Base-by-base conservation (phyloP, 2,797 vertebrate genomes). In the Catharus ustulatus region DNA sequence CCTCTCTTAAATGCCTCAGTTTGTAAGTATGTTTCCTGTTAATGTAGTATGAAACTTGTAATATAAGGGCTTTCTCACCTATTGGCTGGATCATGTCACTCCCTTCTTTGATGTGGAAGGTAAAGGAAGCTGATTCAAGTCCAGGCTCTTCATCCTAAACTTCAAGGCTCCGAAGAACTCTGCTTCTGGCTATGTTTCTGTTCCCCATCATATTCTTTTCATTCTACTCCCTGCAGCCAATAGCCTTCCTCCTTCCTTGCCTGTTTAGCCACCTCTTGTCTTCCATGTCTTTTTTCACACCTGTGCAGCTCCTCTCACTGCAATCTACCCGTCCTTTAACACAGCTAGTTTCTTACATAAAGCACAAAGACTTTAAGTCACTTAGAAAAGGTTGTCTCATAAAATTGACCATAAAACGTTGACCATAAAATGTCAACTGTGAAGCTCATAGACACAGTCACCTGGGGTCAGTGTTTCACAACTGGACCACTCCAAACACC, bases 131-230 rank as follows among this genome's bases (percentile, higher is more conserved):
- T 84, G 80, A 94, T 94, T 94, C 91, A 94, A 93, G 62, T 59
- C 67, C 73, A 90, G 36, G 61, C 73, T 94, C 94, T 88, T 94
- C 69, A 90, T 88, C 76, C 54, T 72, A 62, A 90, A 91, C 88
- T 93, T 94, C 87, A 94, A 94, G 89, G 89, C 69, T 90, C 82
- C 66, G 83, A 94, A 91, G 66, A 89, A 66, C 83, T 94, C 87
- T 90, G 82, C 91, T 95, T 62, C 94, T 92, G 90, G 86, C 92
- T 90, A 89, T 82, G 40, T 83, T 89, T 92, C 91, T 91, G 46
- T 73, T 87, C 52, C 34, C 63, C 74, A 67, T 71, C 81, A 76
- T 79, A 75, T 15, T 58, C 26, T 66, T 93, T 94, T 95, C 42
- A 93, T 89, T 90, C 49, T 74, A 63, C n/a, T 83, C 84, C 77